Base-by-base conservation (phyloP, 2,888 invertebrate genomes). In the Tenthredo mesomela region DNA sequence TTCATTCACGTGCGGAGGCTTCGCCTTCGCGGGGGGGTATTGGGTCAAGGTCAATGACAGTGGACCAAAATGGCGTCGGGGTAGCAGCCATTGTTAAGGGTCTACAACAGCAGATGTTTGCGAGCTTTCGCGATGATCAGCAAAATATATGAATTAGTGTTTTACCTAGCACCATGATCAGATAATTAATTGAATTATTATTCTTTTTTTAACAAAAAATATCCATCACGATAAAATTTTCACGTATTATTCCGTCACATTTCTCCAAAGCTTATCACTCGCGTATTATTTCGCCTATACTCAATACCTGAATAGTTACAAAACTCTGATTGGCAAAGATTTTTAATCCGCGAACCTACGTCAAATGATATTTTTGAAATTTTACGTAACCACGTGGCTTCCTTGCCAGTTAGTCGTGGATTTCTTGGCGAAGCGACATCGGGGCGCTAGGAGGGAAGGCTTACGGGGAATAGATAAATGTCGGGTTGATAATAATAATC, bases 21-120 rank as follows among this genome's bases (percentile, higher is more conserved):
- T 25, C 77, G 43, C 54, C n/a, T 3, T 77, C 77, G 50, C 54
- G 77, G 50, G 25, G 25, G 77, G 47, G 73, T 40, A 21, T n/a
- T 18, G 21, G 40, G 43, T 77, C 77, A 77, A 54, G 77, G 82
- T 70, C 82, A 80, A 61, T 25, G 67, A 18, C 82, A 40, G 43
- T 67, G 67, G 33, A 82, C 82, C 82, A 67, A 67, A 67, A 82
- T 82, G 82, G 82, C 82, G 82, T 47, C 67, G 18, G n/a, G 47
- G 29, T 70, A 18, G 67, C 15, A 18, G 65, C 80, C 40, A 61
- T 80, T 61, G 61, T 15, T 33, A n/a, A 61, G 80, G 37, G 37
- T 3, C 37, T n/a, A 21, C 9, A 15, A 37, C 37, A 6, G 12
- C 12, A 2, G 21, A n/a, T 25, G 10, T 12, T 50, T 33, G 37